These are phyloP conservation scores for Drosophila truncata DNA, from an alignment of 1,140 invertebrate genomes.

Conservation along the genomic window DNA sequence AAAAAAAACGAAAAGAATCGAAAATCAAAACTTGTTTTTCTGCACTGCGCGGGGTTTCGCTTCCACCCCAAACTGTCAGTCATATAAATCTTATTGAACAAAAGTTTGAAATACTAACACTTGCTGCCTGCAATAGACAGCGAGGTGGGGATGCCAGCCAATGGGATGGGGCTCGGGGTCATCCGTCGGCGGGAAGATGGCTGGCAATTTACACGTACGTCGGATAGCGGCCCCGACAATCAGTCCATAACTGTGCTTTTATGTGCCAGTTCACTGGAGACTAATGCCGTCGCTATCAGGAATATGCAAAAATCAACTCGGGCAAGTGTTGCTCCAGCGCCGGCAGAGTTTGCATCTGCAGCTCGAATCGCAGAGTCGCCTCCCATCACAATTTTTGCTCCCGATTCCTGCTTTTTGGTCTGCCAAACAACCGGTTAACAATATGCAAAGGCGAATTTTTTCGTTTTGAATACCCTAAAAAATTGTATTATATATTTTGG, in stretches of 20 bases:
- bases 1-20: slow-evolving; percentile 29
- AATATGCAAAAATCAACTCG: slow-evolving; percentile 80
- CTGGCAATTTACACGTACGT: slow-evolving; percentile 58
- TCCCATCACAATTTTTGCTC: slow-evolving; percentile 18
- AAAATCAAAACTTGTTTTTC: slow-evolving; percentile 61
- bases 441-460: slow-evolving; percentile 63
- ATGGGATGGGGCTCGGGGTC: background rate
- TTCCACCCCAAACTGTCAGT: slow-evolving; percentile 64
- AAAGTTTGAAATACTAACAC: slow-evolving; percentile 75
- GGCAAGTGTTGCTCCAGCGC: slow-evolving; percentile 51
- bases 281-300: slow-evolving; percentile 72
- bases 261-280: slow-evolving; percentile 80
- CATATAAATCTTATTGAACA: slow-evolving; percentile 73
- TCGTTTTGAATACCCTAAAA: slow-evolving; percentile 17
- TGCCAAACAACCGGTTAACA: slow-evolving; percentile 62
- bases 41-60: slow-evolving; percentile 25
- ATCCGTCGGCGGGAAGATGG: slow-evolving; percentile 13
- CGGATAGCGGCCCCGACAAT: slow-evolving; percentile 64
- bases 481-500: no score
- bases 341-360: slow-evolving; percentile 8
- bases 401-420: slow-evolving; percentile 27
- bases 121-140: slow-evolving; percentile 36
- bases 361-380: background rate
- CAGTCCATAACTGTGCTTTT: slow-evolving; percentile 79
- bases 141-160: background rate